These are phyloP conservation scores for Stratiolaelaps scimitus DNA, from an alignment of 1,140 invertebrate species.

Conservation along the genomic window DNA sequence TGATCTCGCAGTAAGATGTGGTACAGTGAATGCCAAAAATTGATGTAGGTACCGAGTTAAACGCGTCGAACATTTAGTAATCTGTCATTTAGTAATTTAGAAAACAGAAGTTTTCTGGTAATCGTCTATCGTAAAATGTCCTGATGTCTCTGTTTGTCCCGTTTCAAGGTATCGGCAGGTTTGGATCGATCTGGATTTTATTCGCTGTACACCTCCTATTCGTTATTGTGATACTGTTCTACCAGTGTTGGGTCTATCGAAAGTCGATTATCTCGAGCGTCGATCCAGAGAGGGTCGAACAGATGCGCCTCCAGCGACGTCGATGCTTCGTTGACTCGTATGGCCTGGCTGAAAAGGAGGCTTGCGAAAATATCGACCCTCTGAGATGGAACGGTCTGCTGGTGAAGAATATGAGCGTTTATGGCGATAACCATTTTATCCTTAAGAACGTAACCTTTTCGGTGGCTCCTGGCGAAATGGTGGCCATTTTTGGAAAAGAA, in stretches of 20 bases:
- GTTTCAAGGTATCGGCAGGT: not conserved
- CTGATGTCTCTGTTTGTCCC: no score
- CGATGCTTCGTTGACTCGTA: not conserved
- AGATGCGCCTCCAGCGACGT: slow-evolving; percentile 13
- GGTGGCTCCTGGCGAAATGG: not conserved
- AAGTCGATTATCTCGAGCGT: not conserved
- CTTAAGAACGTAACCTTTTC: slow-evolving; percentile 8
- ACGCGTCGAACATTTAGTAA: no score
- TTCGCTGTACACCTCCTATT: no score
- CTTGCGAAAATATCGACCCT: not conserved
- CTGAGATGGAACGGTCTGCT: not conserved
- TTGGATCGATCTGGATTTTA: no score
- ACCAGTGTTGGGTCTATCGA: no score
- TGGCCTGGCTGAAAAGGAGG: not conserved
- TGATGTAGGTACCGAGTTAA: no score
- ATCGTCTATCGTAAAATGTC: no score
- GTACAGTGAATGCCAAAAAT: no score
- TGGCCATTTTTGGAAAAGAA: not conserved
- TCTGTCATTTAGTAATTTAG: no score
- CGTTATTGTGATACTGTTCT: no score
- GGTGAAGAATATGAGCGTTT: slow-evolving; percentile 2
- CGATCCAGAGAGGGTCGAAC: not conserved
- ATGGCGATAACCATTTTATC: slow-evolving; percentile 1
- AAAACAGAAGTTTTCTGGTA: no score
- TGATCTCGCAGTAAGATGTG: no score